Base-by-base conservation (phyloP, 2,888 invertebrate genomes). In the Thalpophila matura region DNA sequence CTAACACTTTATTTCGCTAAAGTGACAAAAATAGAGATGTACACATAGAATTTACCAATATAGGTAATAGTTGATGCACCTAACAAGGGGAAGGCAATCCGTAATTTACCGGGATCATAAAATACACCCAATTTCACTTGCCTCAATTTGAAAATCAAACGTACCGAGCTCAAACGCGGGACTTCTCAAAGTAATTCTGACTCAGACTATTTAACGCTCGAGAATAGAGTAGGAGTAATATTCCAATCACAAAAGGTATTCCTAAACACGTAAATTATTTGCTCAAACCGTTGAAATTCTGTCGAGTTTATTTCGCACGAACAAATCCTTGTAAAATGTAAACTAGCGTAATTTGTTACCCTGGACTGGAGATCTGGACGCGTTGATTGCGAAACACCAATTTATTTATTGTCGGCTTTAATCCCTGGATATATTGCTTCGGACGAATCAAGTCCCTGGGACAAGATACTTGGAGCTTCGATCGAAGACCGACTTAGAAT, bases 381-480 rank as follows among this genome's bases (percentile, higher is more conserved):
- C 63, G 77, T 76, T 79, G 78, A 79, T 80, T 80, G 66, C 68
- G 67, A 67, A 74, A 64, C 62, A 70, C 81, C 79, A 69, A 81
- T 81, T 79, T 81, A 81, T 80, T 77, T 78, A 79, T 79, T 79
- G 78, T 72, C 77, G 63, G 29, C 50, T 60, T 68, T 77, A 79
- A 79, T 74, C 79, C 68, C 22, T 54, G 55, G 60, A 79, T 79
- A 56, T 77, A 79, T 79, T 57, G 77, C 62, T 38, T 53, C n/a
- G 50, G 53, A 63, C 51, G 38, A 74, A 74, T 69, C 74, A 59
- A 70, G 73, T 56, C 60, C 59, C 29, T 38, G 22, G 37, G 58
- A 54, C 49, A 42, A 55, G 38, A 61, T 31, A 33, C 45, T 54
- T 18, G 50, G 16, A 20, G 51, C 35, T 42, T 38, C 38, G 20